Percentiles rank a stretch among this genome's conserved stretches.
phyloP scores from a whole-genome alignment of 2,888 invertebrate genomes.

The Pelosia muscerda region DNA sequence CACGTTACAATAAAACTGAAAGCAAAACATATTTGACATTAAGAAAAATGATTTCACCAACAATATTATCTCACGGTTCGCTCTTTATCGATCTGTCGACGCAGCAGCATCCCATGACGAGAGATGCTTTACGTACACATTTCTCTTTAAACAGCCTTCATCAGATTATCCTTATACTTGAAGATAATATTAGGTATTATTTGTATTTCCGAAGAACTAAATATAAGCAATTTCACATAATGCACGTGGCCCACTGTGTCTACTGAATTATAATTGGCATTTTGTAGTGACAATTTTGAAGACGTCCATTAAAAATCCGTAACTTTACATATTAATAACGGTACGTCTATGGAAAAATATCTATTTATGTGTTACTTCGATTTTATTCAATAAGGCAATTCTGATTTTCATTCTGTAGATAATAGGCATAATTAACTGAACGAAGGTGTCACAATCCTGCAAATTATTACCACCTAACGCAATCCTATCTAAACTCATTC shows the following conservation, averaged over 20 bases:
- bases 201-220: not conserved
- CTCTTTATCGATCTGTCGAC: slow-evolving; percentile 74
- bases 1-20: not conserved
- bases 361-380: not conserved
- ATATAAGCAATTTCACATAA: not conserved
- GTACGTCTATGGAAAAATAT: not conserved
- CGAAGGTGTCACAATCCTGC: not conserved
- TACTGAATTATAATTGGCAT: not conserved
- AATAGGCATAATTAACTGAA: too few species aligned
- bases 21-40: not conserved
- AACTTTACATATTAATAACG: slow-evolving; percentile 10
- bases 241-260: not conserved
- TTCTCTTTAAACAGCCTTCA: slow-evolving; percentile 10
- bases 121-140: slow-evolving; percentile 25
- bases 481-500: not conserved
- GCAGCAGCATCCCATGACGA: slow-evolving; percentile 67
- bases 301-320: slow-evolving; percentile 9
- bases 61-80: slow-evolving; percentile 61
- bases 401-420: not conserved
- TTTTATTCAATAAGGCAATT: not conserved
- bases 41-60: slow-evolving; percentile 28
- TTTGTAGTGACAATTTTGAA: slow-evolving; percentile 1
- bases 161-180: not conserved
- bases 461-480: not conserved
- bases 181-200: not conserved